A percentile compares a stretch with the other conserved stretches of the same genome.
phyloP scores from a whole-genome alignment of 2,113 vertebrate species.

The Cyphomyrus plagiostoma region DNA sequence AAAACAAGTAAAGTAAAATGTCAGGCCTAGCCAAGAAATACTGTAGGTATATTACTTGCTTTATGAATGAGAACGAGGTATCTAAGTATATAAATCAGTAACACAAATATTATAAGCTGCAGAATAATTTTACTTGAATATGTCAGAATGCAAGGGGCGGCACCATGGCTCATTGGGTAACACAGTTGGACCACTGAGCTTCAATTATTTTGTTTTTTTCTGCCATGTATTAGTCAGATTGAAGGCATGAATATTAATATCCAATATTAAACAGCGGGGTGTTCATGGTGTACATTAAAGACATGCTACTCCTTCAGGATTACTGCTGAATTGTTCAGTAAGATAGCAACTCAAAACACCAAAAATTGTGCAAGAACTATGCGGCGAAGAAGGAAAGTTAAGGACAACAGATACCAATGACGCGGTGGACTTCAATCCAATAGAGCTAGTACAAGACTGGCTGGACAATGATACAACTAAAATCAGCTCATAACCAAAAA shows the following conservation, averaged over 20 bases:
- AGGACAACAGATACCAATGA: neutral
- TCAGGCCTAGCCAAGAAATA: neutral
- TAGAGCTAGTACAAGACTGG: neutral
- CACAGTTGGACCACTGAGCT: neutral
- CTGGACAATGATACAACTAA: neutral
- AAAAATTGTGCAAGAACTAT: neutral
- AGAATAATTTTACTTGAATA: neutral
- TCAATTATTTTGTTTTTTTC: neutral
- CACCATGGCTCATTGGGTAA: neutral
- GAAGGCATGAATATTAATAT: neutral
- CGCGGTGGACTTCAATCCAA: neutral
- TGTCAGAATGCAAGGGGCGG: neutral
- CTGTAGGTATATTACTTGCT: neutral
- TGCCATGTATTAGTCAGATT: neutral
- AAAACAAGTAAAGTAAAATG: neutral
- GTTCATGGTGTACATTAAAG: neutral
- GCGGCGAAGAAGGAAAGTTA: neutral
- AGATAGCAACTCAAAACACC: neutral
- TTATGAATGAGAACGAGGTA: neutral
- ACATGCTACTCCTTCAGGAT: neutral
- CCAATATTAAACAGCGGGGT: neutral
- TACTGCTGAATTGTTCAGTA: neutral
- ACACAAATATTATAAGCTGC: neutral
- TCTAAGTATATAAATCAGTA: neutral
- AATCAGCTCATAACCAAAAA: neutral